Conservation (phyloP, 2,888 invertebrate genomes). For the Rhorus exstirpatorius region DNA sequence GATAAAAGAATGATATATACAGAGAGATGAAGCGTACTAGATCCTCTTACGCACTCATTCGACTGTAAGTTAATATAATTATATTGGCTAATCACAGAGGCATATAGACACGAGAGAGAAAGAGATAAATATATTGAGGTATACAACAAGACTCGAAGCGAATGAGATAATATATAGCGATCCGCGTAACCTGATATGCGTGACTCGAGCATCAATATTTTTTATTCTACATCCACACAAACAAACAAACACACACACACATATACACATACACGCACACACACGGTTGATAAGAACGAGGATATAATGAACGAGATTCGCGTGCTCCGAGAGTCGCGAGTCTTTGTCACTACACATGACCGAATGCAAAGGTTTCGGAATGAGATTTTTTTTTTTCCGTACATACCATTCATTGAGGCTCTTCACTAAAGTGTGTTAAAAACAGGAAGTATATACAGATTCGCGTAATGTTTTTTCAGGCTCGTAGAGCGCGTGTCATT, state of each 20-base stretch:
- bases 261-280: too few relatives aligned
- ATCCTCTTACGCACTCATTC: conserved; percentile 57
- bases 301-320: conserved; percentile 4
- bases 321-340: not conserved
- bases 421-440: not conserved
- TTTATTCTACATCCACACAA: conserved; percentile 9
- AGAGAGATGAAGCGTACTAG: conserved; percentile 32
- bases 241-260: too few relatives aligned
- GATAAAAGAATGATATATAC: too few relatives aligned
- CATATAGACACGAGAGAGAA: conserved; percentile 25
- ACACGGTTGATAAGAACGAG: not conserved
- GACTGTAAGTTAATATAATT: conserved; percentile 63
- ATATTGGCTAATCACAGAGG: conserved; percentile 77
- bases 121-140: not conserved
- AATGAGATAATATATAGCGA: conserved; percentile 3
- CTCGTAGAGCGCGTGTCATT: conserved; percentile 39
- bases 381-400: not conserved
- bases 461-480: conserved; percentile 46
- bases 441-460: not conserved
- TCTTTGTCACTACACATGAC: not conserved
- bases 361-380: not conserved
- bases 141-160: conserved; percentile 1
- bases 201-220: conserved; percentile 40
- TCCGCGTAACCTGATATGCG: conserved; percentile 39
- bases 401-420: not conserved